A percentile compares a stretch with the other conserved stretches of the same genome.
Evolutionary conservation across 2,888 invertebrate species (phyloP).

Genomic region (Barypeithes pellucidus): DNA sequence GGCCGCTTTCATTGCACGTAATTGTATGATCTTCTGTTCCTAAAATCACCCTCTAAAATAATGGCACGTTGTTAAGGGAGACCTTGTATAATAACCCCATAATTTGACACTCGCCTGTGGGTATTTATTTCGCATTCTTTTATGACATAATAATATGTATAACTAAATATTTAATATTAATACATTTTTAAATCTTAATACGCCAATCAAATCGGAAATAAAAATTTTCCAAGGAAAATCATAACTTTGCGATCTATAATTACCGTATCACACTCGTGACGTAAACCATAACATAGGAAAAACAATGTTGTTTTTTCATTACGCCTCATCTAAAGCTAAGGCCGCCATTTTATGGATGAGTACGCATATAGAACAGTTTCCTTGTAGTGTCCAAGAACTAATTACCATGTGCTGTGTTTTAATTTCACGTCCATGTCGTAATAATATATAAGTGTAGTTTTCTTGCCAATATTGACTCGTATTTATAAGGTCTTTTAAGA

Average conservation of each 20-base stretch:
- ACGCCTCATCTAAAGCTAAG: slow-evolving; percentile 20
- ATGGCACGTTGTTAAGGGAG: too few species aligned
- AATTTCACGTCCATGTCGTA: slow-evolving; percentile 19
- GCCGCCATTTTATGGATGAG: slow-evolving; percentile 49
- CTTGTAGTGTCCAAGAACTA: slow-evolving; percentile 49
- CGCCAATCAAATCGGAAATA: not conserved
- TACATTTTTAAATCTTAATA: slow-evolving; percentile 22
- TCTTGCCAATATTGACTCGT: too few species aligned
- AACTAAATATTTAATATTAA: not conserved
- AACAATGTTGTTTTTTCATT: slow-evolving; percentile 14
- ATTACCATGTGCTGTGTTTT: slow-evolving; percentile 21
- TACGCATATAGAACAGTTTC: slow-evolving; percentile 49
- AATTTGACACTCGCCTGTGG: not conserved
- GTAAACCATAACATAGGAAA: slow-evolving; percentile 10
- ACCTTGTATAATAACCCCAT: too few species aligned
- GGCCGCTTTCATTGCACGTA: too few species aligned
- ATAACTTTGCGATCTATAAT: slow-evolving; percentile 13
- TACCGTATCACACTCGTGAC: slow-evolving; percentile 7
- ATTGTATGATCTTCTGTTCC: too few species aligned
- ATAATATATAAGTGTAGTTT: slow-evolving; percentile 10
- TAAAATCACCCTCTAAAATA: too few species aligned
- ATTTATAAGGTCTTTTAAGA: too few species aligned
- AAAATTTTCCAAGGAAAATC: slow-evolving; percentile 17
- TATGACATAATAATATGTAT: not conserved
- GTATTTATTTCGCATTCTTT: not conserved